phyloP scores from a whole-genome alignment of 2,113 vertebrate genomes.

The Urocitellus parryii region DNA sequence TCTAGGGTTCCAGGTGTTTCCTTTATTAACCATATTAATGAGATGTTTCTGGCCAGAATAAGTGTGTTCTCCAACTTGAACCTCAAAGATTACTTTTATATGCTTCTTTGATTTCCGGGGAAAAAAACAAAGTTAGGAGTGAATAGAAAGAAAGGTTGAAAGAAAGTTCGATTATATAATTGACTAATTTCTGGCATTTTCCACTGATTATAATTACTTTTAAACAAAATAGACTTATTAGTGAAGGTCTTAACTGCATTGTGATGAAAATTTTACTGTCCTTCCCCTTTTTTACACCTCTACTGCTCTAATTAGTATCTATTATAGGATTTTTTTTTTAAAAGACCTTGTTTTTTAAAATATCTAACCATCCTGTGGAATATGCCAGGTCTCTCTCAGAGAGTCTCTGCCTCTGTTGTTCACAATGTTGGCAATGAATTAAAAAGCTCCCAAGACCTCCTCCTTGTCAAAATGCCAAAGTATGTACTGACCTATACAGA shows the following conservation, averaged over 20 bases:
- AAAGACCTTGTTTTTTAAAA: neutral
- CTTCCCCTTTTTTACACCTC: neutral
- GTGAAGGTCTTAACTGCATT: conserved; percentile 75
- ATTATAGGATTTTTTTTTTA: conserved; percentile 3
- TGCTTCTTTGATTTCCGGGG: conserved; percentile 79
- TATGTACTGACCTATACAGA: neutral
- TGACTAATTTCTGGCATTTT: conserved; percentile 85
- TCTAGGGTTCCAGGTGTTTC: conserved; percentile 31
- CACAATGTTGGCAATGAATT: neutral
- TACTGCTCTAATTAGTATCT: conserved; percentile 27
- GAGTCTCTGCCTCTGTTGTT: neutral
- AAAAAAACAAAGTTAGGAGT: conserved; percentile 80
- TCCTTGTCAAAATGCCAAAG: conserved; percentile 5
- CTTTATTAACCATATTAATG: conserved; percentile 16
- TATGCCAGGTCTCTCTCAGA: neutral
- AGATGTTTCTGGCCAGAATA: conserved; percentile 72
- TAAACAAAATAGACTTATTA: conserved; percentile 82
- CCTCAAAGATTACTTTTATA: conserved; percentile 68
- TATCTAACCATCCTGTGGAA: neutral
- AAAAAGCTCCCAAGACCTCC: neutral
- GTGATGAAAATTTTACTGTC: conserved; percentile 61
- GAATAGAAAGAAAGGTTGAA: conserved; percentile 79
- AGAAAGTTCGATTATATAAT: conserved; percentile 84
- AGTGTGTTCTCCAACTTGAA: conserved; percentile 62
- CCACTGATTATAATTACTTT: conserved; percentile 84